Evolutionary conservation across 2,113 vertebrate genomes (phyloP).

Genomic region (Atractosteus spatula): DNA sequence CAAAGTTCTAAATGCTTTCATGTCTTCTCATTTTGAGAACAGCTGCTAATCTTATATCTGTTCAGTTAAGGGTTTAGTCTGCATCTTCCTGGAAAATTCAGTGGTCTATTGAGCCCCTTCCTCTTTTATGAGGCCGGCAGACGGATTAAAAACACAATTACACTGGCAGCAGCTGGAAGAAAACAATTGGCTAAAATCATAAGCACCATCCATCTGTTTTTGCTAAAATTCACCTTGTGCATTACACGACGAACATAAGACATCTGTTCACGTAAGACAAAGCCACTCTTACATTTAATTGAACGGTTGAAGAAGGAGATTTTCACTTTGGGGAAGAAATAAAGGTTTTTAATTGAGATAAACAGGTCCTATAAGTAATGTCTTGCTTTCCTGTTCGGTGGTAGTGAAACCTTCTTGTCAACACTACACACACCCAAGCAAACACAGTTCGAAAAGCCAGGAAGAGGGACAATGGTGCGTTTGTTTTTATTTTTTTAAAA

Average conservation of each 20-base stretch:
- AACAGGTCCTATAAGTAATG: conserved; percentile 38
- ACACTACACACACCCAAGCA: too few species aligned
- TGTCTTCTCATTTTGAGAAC: conserved; percentile 61
- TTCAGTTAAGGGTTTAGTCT: conserved; percentile 56
- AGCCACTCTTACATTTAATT: conserved; percentile 50
- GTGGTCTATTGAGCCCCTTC: conserved; percentile 13
- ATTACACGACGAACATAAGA: conserved; percentile 57
- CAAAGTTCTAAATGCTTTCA: too few species aligned
- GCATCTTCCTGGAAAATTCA: conserved; percentile 49
- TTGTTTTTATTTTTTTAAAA: too few species aligned
- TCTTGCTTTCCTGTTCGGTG: too few species aligned
- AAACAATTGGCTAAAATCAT: conserved; percentile 46
- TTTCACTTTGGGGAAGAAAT: conserved; percentile 25
- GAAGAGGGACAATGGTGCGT: too few species aligned
- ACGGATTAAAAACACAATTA: conserved; percentile 47
- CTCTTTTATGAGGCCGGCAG: conserved; percentile 37
- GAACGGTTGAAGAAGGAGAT: conserved; percentile 36
- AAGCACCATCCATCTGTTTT: conserved; percentile 52
- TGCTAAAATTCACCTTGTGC: conserved; percentile 49
- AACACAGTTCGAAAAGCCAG: too few species aligned
- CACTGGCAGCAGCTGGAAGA: conserved; percentile 51
- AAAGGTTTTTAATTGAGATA: conserved; percentile 58
- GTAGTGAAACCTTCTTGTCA: too few species aligned
- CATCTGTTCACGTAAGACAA: conserved; percentile 57
- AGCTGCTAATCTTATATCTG: conserved; percentile 60